A percentile compares a stretch with the other conserved stretches of the same genome.
These are phyloP conservation scores for Oncorhynchus tshawytscha DNA, from an alignment of 2,113 vertebrate species.

Conservation along the genomic window DNA sequence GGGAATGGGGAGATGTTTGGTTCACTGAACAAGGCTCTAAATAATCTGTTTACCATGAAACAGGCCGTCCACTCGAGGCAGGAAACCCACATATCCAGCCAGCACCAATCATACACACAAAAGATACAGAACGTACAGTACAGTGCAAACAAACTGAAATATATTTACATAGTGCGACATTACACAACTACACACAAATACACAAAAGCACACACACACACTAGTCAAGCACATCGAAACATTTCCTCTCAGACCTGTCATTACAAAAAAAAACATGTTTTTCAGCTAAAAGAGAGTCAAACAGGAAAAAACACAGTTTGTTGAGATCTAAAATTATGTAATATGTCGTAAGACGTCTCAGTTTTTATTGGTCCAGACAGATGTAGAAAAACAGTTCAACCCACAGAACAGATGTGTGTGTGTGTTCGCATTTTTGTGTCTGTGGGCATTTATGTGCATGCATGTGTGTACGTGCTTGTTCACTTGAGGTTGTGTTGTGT, in stretches of 20 bases:
- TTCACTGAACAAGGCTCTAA: constrained; percentile 32
- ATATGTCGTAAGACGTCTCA: constrained; percentile 37
- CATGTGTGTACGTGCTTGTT: not conserved
- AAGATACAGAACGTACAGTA: not conserved
- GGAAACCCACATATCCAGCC: constrained; percentile 16
- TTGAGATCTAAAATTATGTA: constrained; percentile 50
- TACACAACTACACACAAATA: not conserved
- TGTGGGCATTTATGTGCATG: not conserved
- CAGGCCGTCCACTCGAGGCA: constrained; percentile 2
- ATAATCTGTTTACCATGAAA: constrained; percentile 7
- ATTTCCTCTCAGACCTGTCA: too few species aligned
- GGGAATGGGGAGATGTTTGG: not conserved
- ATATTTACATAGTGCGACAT: not conserved
- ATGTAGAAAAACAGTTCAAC: constrained; percentile 57
- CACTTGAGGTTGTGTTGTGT: not conserved
- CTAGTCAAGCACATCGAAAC: not conserved
- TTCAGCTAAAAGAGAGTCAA: not conserved
- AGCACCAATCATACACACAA: constrained; percentile 13
- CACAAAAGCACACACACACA: too few species aligned
- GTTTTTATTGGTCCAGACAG: constrained; percentile 47
- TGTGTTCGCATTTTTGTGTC: not conserved
- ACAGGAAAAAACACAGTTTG: not conserved
- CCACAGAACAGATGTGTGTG: constrained; percentile 10
- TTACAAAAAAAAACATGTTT: not conserved
- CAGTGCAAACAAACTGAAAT: constrained; percentile 2